A percentile compares a stretch with the other conserved stretches of the same genome.
phyloP scores from a whole-genome alignment of 2,888 invertebrate genomes.

The Odontomyia ornata region DNA sequence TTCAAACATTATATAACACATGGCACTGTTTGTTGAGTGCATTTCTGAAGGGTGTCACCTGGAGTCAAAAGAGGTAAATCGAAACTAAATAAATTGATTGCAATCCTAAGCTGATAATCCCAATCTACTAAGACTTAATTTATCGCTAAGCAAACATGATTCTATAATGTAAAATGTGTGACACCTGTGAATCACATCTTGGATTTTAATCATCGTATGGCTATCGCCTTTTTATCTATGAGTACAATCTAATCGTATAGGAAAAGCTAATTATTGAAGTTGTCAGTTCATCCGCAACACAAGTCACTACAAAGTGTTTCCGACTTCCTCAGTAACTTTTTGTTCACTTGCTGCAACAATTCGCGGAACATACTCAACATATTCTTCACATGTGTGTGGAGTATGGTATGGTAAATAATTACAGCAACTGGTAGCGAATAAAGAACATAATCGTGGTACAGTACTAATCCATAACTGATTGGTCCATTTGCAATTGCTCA shows the following conservation, averaged over 20 bases:
- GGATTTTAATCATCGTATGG: neutral
- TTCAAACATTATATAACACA: too few species aligned
- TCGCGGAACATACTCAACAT: neutral
- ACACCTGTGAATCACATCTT: neutral
- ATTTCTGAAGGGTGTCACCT: too few species aligned
- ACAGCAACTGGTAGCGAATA: neutral
- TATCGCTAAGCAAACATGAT: too few species aligned
- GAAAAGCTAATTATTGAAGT: conserved; percentile 3
- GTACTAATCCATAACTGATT: neutral
- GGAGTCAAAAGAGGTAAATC: too few species aligned
- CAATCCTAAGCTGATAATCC: too few species aligned
- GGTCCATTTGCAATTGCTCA: neutral
- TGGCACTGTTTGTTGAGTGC: too few species aligned
- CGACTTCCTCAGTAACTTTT: neutral
- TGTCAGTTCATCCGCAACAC: neutral
- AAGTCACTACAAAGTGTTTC: neutral
- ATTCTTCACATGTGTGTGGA: neutral
- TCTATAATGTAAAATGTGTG: too few species aligned
- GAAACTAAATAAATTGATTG: too few species aligned
- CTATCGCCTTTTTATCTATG: neutral
- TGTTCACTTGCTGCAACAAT: neutral
- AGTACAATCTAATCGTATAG: neutral
- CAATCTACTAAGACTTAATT: too few species aligned
- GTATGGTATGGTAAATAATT: neutral
- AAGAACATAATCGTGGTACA: neutral